These are phyloP conservation scores for Calypte anna DNA, from an alignment of 2,113 vertebrate genomes.

Conservation along the genomic window DNA sequence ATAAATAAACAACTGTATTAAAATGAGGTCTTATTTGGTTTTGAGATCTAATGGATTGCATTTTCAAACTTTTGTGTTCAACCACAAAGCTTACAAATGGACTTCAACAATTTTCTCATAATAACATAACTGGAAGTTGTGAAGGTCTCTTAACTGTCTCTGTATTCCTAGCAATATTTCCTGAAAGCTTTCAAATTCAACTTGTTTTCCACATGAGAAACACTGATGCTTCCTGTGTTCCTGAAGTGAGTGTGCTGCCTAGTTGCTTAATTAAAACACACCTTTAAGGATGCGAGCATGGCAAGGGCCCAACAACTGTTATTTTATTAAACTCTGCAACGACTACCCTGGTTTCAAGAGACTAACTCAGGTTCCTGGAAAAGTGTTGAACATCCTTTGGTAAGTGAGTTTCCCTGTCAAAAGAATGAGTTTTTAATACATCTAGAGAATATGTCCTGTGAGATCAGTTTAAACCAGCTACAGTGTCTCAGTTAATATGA, in stretches of 20 bases:
- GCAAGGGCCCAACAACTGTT: neutral
- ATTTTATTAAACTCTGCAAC: neutral
- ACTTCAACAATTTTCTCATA: neutral
- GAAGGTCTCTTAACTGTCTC: neutral
- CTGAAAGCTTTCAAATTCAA: constrained; percentile 30
- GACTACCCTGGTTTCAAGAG: neutral
- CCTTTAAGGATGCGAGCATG: neutral
- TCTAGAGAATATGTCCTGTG: neutral
- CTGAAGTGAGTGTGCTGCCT: neutral
- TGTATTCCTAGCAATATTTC: neutral
- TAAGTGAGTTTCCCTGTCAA: neutral
- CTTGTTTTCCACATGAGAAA: constrained; percentile 11
- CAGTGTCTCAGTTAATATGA: neutral
- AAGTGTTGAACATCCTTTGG: neutral
- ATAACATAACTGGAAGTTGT: neutral
- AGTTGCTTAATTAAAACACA: neutral
- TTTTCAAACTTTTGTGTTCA: neutral
- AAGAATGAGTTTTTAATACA: neutral
- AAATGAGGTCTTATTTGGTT: neutral
- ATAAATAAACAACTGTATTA: neutral
- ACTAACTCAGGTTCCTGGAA: neutral
- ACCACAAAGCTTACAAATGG: neutral
- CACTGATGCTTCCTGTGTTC: neutral
- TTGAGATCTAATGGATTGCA: neutral
- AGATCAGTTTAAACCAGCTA: neutral